These are phyloP conservation scores for Steinernema feltiae DNA, from an alignment of 1,140 invertebrate genomes.

Conservation along the genomic window DNA sequence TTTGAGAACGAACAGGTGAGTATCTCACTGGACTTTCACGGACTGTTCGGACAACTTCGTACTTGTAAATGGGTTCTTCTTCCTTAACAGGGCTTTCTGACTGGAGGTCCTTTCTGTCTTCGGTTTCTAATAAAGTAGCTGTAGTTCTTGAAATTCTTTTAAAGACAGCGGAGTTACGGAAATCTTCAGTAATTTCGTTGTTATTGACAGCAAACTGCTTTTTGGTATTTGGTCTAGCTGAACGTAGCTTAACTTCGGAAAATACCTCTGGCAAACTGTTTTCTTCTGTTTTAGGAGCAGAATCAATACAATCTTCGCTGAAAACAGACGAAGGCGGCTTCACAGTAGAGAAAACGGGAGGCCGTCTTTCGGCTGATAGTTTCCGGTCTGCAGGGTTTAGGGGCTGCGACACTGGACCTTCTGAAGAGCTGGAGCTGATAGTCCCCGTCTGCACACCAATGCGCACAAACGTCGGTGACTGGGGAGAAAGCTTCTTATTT, in stretches of 20 bases:
- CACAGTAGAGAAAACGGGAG: neutral
- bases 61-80: neutral
- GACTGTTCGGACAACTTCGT: neutral
- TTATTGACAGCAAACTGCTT: neutral
- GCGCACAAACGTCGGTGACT: slow-evolving; percentile 10
- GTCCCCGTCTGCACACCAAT: neutral
- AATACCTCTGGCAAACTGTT: neutral
- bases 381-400: neutral
- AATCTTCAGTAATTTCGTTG: neutral
- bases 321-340: neutral
- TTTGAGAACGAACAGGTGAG: neutral
- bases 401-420: neutral
- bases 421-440: neutral
- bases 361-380: neutral
- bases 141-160: neutral
- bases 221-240: neutral
- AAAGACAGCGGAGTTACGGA: neutral
- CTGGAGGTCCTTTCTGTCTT: neutral
- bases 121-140: neutral
- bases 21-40: neutral
- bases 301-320: neutral
- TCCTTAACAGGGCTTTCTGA: neutral
- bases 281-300: neutral
- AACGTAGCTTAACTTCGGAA: neutral
- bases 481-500: neutral